phyloP scores from a whole-genome alignment of 2,888 invertebrate species.

The Amphimallon solstitiale region DNA sequence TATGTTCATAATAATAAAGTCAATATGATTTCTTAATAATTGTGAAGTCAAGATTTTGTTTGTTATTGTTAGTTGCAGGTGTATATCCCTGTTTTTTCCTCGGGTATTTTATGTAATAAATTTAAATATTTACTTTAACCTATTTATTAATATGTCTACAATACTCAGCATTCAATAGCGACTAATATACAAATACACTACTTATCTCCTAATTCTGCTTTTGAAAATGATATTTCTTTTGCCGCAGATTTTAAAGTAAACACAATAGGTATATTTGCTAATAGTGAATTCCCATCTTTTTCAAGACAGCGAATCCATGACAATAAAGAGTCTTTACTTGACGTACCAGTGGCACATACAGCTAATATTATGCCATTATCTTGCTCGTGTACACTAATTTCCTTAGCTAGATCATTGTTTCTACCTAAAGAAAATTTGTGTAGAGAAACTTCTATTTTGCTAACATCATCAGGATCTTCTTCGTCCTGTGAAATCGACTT shows the following conservation, averaged over 20 bases:
- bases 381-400: slow-evolving; percentile 87
- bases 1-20: too few relatives aligned
- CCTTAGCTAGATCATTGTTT: slow-evolving; percentile 59
- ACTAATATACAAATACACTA: background rate
- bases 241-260: slow-evolving; percentile 80
- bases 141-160: too few relatives aligned
- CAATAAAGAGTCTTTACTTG: slow-evolving; percentile 89
- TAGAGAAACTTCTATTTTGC: slow-evolving; percentile 71
- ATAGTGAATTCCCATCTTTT: slow-evolving; percentile 75
- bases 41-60: too few relatives aligned
- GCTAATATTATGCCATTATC: slow-evolving; percentile 90
- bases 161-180: too few relatives aligned
- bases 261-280: slow-evolving; percentile 82
- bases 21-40: too few relatives aligned
- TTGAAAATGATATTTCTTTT: slow-evolving; percentile 55
- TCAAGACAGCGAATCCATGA: slow-evolving; percentile 90
- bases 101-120: too few relatives aligned
- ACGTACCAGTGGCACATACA: slow-evolving; percentile 91
- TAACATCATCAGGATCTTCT: slow-evolving; percentile 78
- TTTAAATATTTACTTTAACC: too few relatives aligned
- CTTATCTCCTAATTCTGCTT: slow-evolving; percentile 3
- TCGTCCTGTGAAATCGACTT: slow-evolving; percentile 62
- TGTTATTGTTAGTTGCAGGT: too few relatives aligned
- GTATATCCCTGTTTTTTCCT: too few relatives aligned
- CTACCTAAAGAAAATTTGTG: slow-evolving; percentile 63